Percentiles rank a stretch among this genome's conserved stretches.
phyloP scores from a whole-genome alignment of 2,888 invertebrate genomes.

The Leptogaster cylindrica region DNA sequence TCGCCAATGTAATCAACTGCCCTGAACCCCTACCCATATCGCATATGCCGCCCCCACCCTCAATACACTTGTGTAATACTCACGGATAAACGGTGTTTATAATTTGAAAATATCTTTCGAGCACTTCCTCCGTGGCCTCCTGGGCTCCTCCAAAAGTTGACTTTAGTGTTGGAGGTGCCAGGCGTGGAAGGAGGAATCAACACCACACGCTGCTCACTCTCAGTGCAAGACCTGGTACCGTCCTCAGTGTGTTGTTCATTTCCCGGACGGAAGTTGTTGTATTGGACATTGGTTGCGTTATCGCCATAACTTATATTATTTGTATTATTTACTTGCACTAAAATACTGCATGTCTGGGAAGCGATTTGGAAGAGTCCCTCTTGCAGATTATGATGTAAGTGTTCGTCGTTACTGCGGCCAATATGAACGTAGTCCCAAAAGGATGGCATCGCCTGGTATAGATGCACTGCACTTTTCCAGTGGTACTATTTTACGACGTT shows the following conservation, averaged over 20 bases:
- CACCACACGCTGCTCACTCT: slow-evolving; percentile 64
- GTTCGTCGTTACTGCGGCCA: slow-evolving; percentile 58
- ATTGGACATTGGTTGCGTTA: slow-evolving; percentile 69
- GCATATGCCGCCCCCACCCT: too few relatives aligned
- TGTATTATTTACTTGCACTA: slow-evolving; percentile 78
- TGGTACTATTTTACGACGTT: background rate
- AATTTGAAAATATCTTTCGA: slow-evolving; percentile 63
- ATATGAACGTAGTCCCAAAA: slow-evolving; percentile 69
- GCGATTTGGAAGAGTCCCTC: slow-evolving; percentile 80
- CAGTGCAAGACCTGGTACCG: slow-evolving; percentile 50
- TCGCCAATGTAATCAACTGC: too few relatives aligned
- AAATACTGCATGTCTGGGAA: slow-evolving; percentile 77
- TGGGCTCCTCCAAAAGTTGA: slow-evolving; percentile 43
- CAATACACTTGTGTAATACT: too few relatives aligned
- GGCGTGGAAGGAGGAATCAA: slow-evolving; percentile 64
- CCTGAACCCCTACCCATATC: too few relatives aligned
- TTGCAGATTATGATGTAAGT: slow-evolving; percentile 68
- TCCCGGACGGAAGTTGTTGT: slow-evolving; percentile 59
- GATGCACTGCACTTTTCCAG: background rate
- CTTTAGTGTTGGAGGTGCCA: slow-evolving; percentile 39
- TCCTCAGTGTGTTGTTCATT: slow-evolving; percentile 49
- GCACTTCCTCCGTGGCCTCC: slow-evolving; percentile 48
- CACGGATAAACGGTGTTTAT: slow-evolving; percentile 70
- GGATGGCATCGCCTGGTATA: slow-evolving; percentile 64
- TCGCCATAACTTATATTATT: slow-evolving; percentile 76